Conservation (phyloP, 2,113 vertebrate species). For the Lagopus leucura region DNA sequence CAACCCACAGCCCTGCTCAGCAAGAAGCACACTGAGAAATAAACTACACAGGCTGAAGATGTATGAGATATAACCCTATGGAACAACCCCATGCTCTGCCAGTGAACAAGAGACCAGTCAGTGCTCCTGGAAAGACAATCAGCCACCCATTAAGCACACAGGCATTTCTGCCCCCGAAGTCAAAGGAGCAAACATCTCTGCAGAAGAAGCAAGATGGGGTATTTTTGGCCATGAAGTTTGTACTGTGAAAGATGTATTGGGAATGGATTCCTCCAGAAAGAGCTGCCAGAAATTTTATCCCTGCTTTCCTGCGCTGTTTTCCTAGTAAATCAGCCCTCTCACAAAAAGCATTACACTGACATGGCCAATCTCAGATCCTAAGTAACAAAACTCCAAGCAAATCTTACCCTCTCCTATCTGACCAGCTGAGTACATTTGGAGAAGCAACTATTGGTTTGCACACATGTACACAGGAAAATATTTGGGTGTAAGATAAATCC, state of each 20-base stretch:
- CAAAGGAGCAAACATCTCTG: neutral
- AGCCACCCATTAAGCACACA: neutral
- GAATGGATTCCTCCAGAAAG: slow-evolving; percentile 6
- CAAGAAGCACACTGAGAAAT: neutral
- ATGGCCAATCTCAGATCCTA: neutral
- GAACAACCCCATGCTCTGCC: neutral
- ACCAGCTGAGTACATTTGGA: slow-evolving; percentile 38
- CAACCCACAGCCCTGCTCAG: neutral
- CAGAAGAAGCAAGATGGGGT: neutral
- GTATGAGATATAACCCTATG: neutral
- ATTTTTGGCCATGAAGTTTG: neutral
- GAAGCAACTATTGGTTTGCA: neutral
- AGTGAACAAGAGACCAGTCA: neutral
- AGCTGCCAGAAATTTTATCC: slow-evolving; percentile 40
- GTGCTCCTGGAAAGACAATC: neutral
- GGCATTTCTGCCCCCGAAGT: neutral
- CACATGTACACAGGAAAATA: slow-evolving; percentile 17
- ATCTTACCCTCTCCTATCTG: neutral
- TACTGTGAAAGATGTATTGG: neutral
- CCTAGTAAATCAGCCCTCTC: slow-evolving; percentile 25
- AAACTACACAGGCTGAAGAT: neutral
- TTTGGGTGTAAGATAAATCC: slow-evolving; percentile 33
- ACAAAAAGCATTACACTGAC: neutral
- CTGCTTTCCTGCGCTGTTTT: slow-evolving; percentile 36
- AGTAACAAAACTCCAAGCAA: neutral